Percentiles rank a stretch among this genome's conserved stretches.
phyloP scores from a whole-genome alignment of 2,888 invertebrate genomes.

The Nowickia ferox region DNA sequence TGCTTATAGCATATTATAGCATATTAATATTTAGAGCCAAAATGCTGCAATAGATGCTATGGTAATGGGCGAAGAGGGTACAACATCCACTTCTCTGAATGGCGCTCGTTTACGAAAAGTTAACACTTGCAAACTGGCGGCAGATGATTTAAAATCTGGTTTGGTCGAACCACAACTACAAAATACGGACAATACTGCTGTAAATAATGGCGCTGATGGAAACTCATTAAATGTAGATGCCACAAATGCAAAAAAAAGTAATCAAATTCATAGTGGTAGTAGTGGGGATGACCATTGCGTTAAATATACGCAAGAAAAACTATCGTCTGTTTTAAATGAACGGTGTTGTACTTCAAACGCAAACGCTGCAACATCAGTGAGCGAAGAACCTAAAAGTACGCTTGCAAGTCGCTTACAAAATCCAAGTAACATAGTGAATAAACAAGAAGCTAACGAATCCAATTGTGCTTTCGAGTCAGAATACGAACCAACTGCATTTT shows the following conservation, averaged over 20 bases:
- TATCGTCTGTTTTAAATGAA: conserved; percentile 38
- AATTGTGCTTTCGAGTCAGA: conserved; percentile 50
- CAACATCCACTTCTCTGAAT: conserved; percentile 54
- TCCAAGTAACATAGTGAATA: conserved; percentile 76
- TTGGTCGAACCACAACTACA: conserved; percentile 71
- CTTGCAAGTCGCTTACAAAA: conserved; percentile 88
- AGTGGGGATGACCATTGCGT: conserved; percentile 26
- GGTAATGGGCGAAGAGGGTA: conserved; percentile 51
- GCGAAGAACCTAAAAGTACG: conserved; percentile 85
- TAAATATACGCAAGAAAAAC: conserved; percentile 52
- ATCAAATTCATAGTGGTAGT: conserved; percentile 27
- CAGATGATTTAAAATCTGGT: conserved; percentile 45
- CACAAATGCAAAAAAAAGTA: conserved; percentile 68
- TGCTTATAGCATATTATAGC: neutral
- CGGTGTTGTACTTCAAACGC: conserved; percentile 38
- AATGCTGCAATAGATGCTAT: conserved; percentile 63
- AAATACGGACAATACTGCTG: conserved; percentile 68
- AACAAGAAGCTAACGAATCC: conserved; percentile 75
- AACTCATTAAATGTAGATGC: conserved; percentile 64
- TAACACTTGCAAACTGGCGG: conserved; percentile 42
- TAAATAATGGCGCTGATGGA: conserved; percentile 53
- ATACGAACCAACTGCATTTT: conserved; percentile 74
- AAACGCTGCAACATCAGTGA: conserved; percentile 23
- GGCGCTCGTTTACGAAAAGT: conserved; percentile 46
- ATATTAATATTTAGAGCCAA: conserved; percentile 50